phyloP scores from a whole-genome alignment of 2,888 invertebrate genomes.

The Scrobipalpa atriplicella region DNA sequence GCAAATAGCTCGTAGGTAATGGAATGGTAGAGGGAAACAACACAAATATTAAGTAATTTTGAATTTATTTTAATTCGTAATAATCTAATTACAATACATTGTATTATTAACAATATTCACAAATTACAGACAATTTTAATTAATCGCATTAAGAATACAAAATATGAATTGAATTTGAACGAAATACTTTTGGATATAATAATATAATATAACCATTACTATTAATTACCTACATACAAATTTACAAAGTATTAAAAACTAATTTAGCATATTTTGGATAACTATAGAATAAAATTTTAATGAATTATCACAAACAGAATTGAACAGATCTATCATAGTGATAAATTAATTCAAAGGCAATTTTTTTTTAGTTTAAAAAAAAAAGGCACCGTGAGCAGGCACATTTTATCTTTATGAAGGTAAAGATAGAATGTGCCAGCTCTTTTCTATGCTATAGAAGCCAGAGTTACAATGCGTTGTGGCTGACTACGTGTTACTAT shows the following conservation, averaged over 20 bases:
- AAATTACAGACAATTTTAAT: constrained; percentile 28
- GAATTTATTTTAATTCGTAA: constrained; percentile 32
- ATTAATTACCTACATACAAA: not conserved
- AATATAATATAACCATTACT: not conserved
- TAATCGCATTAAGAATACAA: not conserved
- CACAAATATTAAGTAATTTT: not conserved
- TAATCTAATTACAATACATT: constrained; percentile 32
- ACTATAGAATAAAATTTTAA: not conserved
- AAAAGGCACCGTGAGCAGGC: too few species aligned
- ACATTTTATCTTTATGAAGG: too few species aligned
- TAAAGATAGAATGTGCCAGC: too few species aligned
- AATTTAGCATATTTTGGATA: not conserved
- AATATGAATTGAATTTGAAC: constrained; percentile 17
- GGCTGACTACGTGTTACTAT: too few species aligned
- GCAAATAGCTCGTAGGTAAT: not conserved
- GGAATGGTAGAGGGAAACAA: not conserved
- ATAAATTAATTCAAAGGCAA: not conserved
- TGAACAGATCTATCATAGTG: not conserved
- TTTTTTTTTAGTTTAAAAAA: not conserved
- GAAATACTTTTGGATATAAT: not conserved
- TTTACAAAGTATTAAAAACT: not conserved
- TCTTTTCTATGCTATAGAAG: too few species aligned
- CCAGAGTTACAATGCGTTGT: too few species aligned
- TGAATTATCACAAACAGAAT: not conserved
- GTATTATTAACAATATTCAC: constrained; percentile 40